Evolutionary conservation across 2,888 invertebrate species (phyloP), one percentile per base, ranked within the genome.

Genomic region (Sceliomorpha sp.): DNA sequence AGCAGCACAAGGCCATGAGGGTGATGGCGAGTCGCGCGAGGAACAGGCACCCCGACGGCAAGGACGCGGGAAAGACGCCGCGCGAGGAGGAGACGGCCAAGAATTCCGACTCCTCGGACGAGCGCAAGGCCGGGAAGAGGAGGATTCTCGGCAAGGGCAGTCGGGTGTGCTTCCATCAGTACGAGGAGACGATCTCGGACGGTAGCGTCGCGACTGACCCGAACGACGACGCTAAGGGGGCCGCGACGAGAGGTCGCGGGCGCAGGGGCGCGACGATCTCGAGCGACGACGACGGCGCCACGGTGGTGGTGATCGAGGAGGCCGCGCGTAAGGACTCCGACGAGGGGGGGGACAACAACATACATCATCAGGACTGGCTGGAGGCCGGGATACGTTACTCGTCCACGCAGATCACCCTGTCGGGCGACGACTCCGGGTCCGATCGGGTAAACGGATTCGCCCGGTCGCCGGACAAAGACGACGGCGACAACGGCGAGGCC

Each of bases 401-500:
- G 26, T 87, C 88, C 47, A 87, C 87, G 42, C 82, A 84, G 72
- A 88, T 88, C 67, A 85, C 84, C 20, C 71, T 87, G n/a, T n/a
- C n/a, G n/a, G n/a, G n/a, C n/a, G n/a, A n/a, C n/a, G n/a, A n/a
- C 36, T 79, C 84, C 4, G 67, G 67, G 14, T 58, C 64, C 44
- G 71, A 78, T 68, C 79, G 74, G 40, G 74, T 73, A 66, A 81
- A 83, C 53, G 83, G 81, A 45, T 73, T 70, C 24, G 70, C 59
- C 31, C 70, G 47, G 26, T 60, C 63, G 70, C n/a, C n/a, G n/a
- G n/a, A n/a, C n/a, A n/a, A n/a, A n/a, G n/a, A n/a, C n/a, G 74
- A 80, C 56, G 67, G 72, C 36, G 71, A 70, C 66, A 64, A 60
- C 34, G 73, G 62, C 58, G 70, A 56, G 53, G 63, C 64, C 58